Evolutionary conservation across 2,888 invertebrate genomes (phyloP).

Genomic region (Acronicta psi): DNA sequence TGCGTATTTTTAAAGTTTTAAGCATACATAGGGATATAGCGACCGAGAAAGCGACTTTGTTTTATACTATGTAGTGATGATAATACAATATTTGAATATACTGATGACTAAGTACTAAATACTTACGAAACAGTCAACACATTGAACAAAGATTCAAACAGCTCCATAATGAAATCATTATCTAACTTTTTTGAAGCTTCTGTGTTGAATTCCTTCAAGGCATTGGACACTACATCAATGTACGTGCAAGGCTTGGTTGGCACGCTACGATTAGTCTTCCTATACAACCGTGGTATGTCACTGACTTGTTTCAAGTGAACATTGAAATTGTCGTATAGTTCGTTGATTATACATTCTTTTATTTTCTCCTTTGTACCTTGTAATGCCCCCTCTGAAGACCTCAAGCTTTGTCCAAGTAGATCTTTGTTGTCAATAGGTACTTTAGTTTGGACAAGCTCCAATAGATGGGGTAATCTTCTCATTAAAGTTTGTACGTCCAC

Average conservation of each 20-base stretch:
- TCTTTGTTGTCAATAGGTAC: slow-evolving; percentile 67
- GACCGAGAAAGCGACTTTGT: too few species aligned
- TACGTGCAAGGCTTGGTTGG: slow-evolving; percentile 95
- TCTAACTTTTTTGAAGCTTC: slow-evolving; percentile 80
- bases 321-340: slow-evolving; percentile 82
- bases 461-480: slow-evolving; percentile 71
- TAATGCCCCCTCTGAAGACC: slow-evolving; percentile 69
- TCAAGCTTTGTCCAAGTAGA: slow-evolving; percentile 70
- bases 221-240: slow-evolving; percentile 90
- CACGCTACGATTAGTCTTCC: slow-evolving; percentile 96
- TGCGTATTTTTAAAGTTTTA: too few species aligned
- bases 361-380: slow-evolving; percentile 71
- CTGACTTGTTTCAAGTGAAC: slow-evolving; percentile 94
- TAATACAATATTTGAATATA: slow-evolving; percentile 2
- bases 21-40: too few species aligned
- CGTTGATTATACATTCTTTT: slow-evolving; percentile 79
- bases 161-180: slow-evolving; percentile 70
- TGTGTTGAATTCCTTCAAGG: slow-evolving; percentile 89
- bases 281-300: slow-evolving; percentile 97
- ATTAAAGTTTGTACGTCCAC: slow-evolving; percentile 73
- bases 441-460: slow-evolving; percentile 70
- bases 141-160: slow-evolving; percentile 82
- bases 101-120: slow-evolving; percentile 8
- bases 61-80: too few species aligned
- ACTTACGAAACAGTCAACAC: slow-evolving; percentile 89